A percentile compares a stretch with the other conserved stretches of the same genome.
Conservation (phyloP, 1,140 invertebrate species). For the Odontomachus brunneus region DNA sequence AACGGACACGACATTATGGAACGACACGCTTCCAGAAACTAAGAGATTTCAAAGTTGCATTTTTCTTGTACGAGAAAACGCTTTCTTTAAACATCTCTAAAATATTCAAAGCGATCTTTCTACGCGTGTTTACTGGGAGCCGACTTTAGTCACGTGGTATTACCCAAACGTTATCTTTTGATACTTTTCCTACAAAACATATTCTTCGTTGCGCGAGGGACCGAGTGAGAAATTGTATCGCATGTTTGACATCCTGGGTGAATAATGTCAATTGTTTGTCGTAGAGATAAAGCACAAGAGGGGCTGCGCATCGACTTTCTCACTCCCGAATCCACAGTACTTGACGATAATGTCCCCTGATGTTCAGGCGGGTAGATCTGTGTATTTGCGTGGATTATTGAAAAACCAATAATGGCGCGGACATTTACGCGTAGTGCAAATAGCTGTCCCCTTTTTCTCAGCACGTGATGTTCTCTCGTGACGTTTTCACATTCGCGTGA, state of each 20-base stretch:
- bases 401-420: slow-evolving; percentile 60
- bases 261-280: slow-evolving; percentile 74
- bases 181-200: slow-evolving; percentile 4
- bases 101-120: slow-evolving; percentile 43
- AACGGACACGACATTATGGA: neutral
- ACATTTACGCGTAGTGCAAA: slow-evolving; percentile 62
- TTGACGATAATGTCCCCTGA: slow-evolving; percentile 25
- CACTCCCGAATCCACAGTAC: slow-evolving; percentile 62
- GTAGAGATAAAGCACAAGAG: slow-evolving; percentile 57
- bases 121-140: slow-evolving; percentile 56
- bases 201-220: neutral
- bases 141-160: no score
- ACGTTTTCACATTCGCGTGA: slow-evolving; percentile 6
- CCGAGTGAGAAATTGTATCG: neutral
- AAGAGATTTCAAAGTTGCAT: neutral
- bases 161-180: no score
- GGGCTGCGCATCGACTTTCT: slow-evolving; percentile 61
- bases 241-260: slow-evolving; percentile 33
- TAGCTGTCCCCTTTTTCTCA: slow-evolving; percentile 26
- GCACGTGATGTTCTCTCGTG: slow-evolving; percentile 37
- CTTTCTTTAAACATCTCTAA: neutral
- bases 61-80: no score
- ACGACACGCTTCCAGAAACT: neutral
- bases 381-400: slow-evolving; percentile 70
- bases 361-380: slow-evolving; percentile 32